A percentile compares a stretch with the other conserved stretches of the same genome.
phyloP scores from a whole-genome alignment of 2,113 vertebrate genomes.

The Eudyptes chrysolophus region DNA sequence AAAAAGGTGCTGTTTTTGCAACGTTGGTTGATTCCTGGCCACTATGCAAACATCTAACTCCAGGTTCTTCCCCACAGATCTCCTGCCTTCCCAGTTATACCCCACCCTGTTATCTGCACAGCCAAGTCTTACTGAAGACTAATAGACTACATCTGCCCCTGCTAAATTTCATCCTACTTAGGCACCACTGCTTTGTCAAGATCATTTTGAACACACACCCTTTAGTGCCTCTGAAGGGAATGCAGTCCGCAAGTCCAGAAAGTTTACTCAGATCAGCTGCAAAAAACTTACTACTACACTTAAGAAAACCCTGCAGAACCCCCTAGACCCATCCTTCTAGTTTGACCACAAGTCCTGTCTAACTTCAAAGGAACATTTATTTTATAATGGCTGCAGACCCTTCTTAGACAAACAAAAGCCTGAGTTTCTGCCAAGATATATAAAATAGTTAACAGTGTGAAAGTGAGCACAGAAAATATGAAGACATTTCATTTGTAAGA shows the following conservation, averaged over 20 bases:
- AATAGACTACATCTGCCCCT: neutral
- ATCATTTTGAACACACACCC: neutral
- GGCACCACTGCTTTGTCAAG: neutral
- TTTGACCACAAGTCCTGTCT: fast-evolving
- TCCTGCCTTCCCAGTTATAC: neutral
- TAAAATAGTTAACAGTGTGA: neutral
- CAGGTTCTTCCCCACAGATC: neutral
- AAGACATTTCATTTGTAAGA: neutral
- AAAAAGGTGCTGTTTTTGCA: neutral
- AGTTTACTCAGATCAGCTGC: neutral
- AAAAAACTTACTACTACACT: neutral
- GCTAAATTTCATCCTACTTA: neutral
- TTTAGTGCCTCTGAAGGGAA: neutral
- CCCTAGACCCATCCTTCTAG: neutral
- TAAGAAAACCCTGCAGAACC: neutral
- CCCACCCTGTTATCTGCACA: neutral
- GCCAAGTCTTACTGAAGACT: neutral
- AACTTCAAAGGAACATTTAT: neutral
- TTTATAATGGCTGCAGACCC: neutral
- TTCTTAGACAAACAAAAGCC: neutral
- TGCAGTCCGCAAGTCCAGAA: neutral
- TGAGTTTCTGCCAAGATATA: neutral
- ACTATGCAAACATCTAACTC: neutral
- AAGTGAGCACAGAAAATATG: neutral
- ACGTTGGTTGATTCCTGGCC: neutral